Evolutionary conservation across 1,140 invertebrate genomes (phyloP).

Genomic region (Aphis craccivora): DNA sequence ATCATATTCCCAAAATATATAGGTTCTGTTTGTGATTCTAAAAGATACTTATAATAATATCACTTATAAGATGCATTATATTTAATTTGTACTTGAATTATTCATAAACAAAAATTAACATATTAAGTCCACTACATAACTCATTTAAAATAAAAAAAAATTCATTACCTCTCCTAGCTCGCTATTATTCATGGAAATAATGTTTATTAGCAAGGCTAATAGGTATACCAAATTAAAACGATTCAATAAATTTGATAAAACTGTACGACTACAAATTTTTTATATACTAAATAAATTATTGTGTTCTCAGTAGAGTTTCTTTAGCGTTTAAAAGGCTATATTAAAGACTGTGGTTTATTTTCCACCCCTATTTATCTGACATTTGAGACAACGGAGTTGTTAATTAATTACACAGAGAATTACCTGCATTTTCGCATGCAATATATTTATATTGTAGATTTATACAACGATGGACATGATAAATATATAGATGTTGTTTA

Average conservation of each 20-base stretch:
- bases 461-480: background rate
- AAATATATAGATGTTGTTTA: constrained; percentile 13
- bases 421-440: background rate
- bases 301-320: background rate
- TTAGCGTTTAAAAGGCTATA: background rate
- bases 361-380: constrained; percentile 19
- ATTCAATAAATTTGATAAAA: background rate
- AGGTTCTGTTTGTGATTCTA: background rate
- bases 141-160: background rate
- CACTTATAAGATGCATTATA: background rate
- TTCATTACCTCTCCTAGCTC: background rate
- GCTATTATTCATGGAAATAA: background rate
- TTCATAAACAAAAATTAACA: background rate
- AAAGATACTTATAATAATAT: too few species aligned
- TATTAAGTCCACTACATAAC: background rate
- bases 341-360: constrained; percentile 44
- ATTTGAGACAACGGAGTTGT: constrained; percentile 29
- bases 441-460: background rate
- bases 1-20: background rate
- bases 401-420: constrained; percentile 26
- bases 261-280: background rate
- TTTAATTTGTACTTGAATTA: background rate
- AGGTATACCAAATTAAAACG: background rate
- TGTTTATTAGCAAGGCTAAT: background rate
- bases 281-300: constrained; percentile 13